These are phyloP conservation scores for Protophormia terraenovae DNA, from an alignment of 2,888 invertebrate genomes.

Conservation along the genomic window DNA sequence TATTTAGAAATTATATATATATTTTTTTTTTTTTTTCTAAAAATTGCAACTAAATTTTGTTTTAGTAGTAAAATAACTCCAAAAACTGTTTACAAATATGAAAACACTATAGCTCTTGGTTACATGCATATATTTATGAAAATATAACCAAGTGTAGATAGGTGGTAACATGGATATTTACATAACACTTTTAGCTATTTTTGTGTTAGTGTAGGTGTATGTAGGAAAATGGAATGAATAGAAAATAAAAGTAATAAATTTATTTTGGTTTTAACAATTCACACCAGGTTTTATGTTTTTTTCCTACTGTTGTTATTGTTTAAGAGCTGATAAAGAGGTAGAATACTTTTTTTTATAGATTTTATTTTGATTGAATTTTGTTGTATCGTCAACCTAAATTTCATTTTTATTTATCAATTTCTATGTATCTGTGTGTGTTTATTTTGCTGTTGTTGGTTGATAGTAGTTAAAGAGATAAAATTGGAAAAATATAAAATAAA, in stretches of 20 bases:
- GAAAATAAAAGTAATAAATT: slow-evolving; percentile 14
- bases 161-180: neutral
- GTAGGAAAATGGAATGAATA: neutral
- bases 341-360: neutral
- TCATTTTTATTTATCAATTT: slow-evolving; percentile 8
- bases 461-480: neutral
- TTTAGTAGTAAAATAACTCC: neutral
- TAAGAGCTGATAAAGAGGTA: neutral
- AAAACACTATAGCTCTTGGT: too few relatives aligned
- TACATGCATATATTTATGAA: neutral
- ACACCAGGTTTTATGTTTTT: slow-evolving; percentile 6
- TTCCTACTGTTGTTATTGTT: neutral
- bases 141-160: neutral
- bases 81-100: neutral
- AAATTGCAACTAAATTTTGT: neutral
- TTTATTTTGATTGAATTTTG: slow-evolving; percentile 2
- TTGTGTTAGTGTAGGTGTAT: neutral
- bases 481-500: neutral
- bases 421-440: too few relatives aligned
- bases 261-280: slow-evolving; percentile 29
- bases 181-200: slow-evolving; percentile 10
- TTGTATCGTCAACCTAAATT: slow-evolving; percentile 28
- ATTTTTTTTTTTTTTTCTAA: too few relatives aligned
- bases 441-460: neutral
- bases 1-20: too few relatives aligned